Base-by-base conservation (phyloP, 1,140 invertebrate species). In the Harlomillsia oculata region DNA sequence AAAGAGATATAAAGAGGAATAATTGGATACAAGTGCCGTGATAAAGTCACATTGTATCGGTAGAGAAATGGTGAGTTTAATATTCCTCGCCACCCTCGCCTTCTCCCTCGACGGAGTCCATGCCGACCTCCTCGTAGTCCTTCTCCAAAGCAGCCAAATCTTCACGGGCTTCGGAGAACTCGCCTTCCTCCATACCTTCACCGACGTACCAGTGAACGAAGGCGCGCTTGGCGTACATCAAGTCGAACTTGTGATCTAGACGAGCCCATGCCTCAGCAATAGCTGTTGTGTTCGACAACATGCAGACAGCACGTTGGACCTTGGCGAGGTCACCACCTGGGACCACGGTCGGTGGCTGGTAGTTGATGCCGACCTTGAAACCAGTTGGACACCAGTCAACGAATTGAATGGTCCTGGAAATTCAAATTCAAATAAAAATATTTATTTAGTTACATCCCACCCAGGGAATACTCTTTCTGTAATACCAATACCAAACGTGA, bases 341-440 rank as follows among this genome's bases (percentile, higher is more conserved):
- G 46, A 89, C 85, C 25, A 85, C 84, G 60, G 84, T 87, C 11
- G 85, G 85, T 46, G 78, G 77, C 60, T 79, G 77, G 67, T 79
- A 74, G 70, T 77, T 77, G 63, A 78, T 77, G 41, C 84, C 23
- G 83, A 87, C 74, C 61, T 86, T 85, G 77, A 85, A 88, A 60
- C 87, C 87, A 67, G 87, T 90, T 43, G 87, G 87, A 72, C 87
- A 90, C 87, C 88, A 89, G 74, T 90, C 87, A 26, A 91, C 89
- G 71, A 92, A 92, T 74, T 88, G 83, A 67, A 91, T 86, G 65
- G 82, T 82, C 49, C 83, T 67, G 68, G 65, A 56, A 70, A 72
- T n/a, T n/a, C n/a, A n/a, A n/a, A n/a, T n/a, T n/a, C n/a, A 23
- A 73, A 32, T 8, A 37, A 50, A 50, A 34, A 34, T 0, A 21